Base-by-base conservation (phyloP, 2,113 vertebrate species). In the Ptilonorhynchus violaceus region DNA sequence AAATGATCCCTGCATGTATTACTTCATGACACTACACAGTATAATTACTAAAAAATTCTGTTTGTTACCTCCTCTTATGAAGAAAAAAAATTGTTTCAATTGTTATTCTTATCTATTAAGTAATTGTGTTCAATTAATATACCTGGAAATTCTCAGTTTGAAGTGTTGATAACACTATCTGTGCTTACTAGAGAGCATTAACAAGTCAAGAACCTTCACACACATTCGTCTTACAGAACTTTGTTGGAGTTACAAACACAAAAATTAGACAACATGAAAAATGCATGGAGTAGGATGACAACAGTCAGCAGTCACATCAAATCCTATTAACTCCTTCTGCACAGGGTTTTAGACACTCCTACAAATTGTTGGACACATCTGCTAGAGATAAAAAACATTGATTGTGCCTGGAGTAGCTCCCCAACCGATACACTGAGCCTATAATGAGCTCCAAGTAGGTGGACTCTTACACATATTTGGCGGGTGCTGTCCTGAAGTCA, bases 241-340 rank as follows among this genome's bases (percentile, higher is more conserved):
- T 49, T 75, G 72, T 16, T 41, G 1, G 42, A 66, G 70, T 62
- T 69, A 73, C 33, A 89, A 75, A 55, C 17, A 33, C 0, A 3
- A 89, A 89, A 83, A 66, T 50, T 46, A 70, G 49, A 3, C 10
- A 78, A 67, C 13, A 37, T 25, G 28, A 78, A 84, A 97, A 69
- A 81, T 2, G 9, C 25, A 30, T 0, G 0, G 31, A 41, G 49
- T 17, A 75, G 4, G 56, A 75, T 47, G 33, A 30, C 55, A 81
- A 74, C 24, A 75, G 52, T 42, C 42, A 86, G 25, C 6, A 68
- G 50, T 18, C 73, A 89, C n/a, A 88, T 9, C 13, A 77, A 67
- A 56, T 35, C 22, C 39, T 88, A 42, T 28, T 52, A 77, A 41
- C 31, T 74, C 24, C 66, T 79, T 69, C 49, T 17, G 18, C 81